A percentile compares a stretch with the other conserved stretches of the same genome.
phyloP scores from a whole-genome alignment of 2,888 invertebrate species.

The Spodoptera littoralis region DNA sequence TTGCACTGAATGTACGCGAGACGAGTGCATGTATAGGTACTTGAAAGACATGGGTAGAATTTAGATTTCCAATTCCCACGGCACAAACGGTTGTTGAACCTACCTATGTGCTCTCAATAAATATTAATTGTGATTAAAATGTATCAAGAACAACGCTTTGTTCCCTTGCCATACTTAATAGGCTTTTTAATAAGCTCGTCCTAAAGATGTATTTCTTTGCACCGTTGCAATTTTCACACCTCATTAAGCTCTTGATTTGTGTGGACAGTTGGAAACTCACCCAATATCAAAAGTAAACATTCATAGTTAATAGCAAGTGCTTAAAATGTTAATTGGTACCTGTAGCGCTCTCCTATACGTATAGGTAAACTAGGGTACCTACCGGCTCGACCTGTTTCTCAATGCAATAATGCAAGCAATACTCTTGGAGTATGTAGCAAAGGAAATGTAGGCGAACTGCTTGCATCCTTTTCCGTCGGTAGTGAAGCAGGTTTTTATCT shows the following conservation, averaged over 20 bases:
- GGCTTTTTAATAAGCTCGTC: neutral
- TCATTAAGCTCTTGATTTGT: too few species aligned
- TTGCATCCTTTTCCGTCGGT: conserved; percentile 27
- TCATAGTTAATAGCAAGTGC: neutral
- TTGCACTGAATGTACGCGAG: conserved; percentile 7
- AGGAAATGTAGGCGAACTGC: conserved; percentile 45
- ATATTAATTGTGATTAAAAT: conserved; percentile 12
- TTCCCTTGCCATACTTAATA: conserved; percentile 8
- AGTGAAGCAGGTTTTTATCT: conserved; percentile 8
- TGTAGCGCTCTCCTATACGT: conserved; percentile 15
- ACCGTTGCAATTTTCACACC: too few species aligned
- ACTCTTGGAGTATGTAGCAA: conserved; percentile 18
- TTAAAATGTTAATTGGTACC: conserved; percentile 31
- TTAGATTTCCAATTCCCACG: conserved; percentile 41
- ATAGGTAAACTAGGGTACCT: conserved; percentile 22
- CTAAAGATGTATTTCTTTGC: too few species aligned
- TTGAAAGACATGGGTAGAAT: conserved; percentile 34
- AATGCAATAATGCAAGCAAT: conserved; percentile 28
- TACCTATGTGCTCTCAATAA: conserved; percentile 20
- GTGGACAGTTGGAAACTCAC: neutral
- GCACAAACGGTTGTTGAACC: conserved; percentile 1
- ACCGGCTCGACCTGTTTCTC: conserved; percentile 40
- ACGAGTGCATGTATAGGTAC: conserved; percentile 27
- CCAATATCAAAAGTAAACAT: neutral
- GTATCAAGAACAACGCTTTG: conserved; percentile 18